phyloP scores from a whole-genome alignment of 2,797 vertebrate genomes.

The Limnodromus scolopaceus region DNA sequence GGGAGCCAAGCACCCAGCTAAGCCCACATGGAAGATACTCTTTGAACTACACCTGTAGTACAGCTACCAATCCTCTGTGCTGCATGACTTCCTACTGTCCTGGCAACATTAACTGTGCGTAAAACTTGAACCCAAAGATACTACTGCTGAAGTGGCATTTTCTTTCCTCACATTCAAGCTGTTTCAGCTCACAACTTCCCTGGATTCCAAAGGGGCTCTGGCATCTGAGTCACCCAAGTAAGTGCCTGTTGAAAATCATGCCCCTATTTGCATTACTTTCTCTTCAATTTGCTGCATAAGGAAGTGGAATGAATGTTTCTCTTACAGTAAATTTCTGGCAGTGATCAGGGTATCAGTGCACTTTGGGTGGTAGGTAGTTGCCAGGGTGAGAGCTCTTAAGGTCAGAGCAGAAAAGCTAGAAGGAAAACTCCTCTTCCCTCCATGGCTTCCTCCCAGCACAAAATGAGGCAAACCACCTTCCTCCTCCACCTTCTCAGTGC shows the following conservation, averaged over 20 bases:
- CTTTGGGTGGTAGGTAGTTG: background rate
- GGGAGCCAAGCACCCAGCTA: background rate
- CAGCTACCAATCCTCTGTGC: background rate
- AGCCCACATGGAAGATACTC: background rate
- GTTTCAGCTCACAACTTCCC: background rate
- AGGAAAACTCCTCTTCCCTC: background rate
- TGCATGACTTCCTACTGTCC: background rate
- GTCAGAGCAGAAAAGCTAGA: background rate
- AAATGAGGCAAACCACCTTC: background rate
- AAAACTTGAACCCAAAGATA: background rate
- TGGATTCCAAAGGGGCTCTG: background rate
- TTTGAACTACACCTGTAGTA: background rate
- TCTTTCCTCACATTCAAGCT: background rate
- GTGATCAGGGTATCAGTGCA: background rate
- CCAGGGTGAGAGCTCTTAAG: background rate
- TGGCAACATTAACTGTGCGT: background rate
- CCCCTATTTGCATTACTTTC: background rate
- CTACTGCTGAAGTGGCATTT: background rate
- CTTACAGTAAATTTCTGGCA: background rate
- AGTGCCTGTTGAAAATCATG: background rate
- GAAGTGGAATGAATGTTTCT: background rate
- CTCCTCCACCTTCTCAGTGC: background rate
- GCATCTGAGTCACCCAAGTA: background rate
- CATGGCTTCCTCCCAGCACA: background rate
- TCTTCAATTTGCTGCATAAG: background rate